Percentiles rank a stretch among this genome's conserved stretches.
phyloP scores from a whole-genome alignment of 2,797 vertebrate genomes.

The Halcyon chelicuti region DNA sequence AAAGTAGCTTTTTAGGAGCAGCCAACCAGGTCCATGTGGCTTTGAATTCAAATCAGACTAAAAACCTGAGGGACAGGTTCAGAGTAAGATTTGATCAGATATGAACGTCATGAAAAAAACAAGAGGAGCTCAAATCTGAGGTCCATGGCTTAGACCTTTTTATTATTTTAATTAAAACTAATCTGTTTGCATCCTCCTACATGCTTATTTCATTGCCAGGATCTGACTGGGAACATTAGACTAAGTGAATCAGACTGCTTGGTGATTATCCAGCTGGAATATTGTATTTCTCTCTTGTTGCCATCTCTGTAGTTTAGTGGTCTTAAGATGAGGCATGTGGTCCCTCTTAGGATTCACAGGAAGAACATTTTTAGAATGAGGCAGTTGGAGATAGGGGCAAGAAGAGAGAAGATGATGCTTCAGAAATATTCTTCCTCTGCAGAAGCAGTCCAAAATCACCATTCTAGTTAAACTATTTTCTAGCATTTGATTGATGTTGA shows the following conservation, averaged over 20 bases:
- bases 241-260: constrained; percentile 67
- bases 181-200: constrained; percentile 47
- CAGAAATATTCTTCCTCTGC: neutral
- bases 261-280: constrained; percentile 63
- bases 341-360: neutral
- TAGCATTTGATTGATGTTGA: constrained; percentile 37
- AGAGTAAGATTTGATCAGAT: neutral
- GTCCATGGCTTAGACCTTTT: constrained; percentile 5
- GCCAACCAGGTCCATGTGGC: neutral
- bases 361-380: constrained; percentile 3
- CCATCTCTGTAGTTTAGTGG: constrained; percentile 32
- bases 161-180: constrained; percentile 65
- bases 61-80: neutral
- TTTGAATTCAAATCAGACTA: neutral
- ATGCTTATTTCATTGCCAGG: constrained; percentile 58
- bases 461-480: neutral
- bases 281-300: constrained; percentile 34
- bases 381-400: neutral
- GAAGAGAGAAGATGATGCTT: neutral
- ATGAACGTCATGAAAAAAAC: neutral
- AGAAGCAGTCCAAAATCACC: neutral
- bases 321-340: neutral
- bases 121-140: neutral
- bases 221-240: constrained; percentile 63
- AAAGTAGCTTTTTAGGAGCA: neutral